Evolutionary conservation across 2,113 vertebrate genomes (phyloP).

Genomic region (Pyxicephalus adspersus): DNA sequence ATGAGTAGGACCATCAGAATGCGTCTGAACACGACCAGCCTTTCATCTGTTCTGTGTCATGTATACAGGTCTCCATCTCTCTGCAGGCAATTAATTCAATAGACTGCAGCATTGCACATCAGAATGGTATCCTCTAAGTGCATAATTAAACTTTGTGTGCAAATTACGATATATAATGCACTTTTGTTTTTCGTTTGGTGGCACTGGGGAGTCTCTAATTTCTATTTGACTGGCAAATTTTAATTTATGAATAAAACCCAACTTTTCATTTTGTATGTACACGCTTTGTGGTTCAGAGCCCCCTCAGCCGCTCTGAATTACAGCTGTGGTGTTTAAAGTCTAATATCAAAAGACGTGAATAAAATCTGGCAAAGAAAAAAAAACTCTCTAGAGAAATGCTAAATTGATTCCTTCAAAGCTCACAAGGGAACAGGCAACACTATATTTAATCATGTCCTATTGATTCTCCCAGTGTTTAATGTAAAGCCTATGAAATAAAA

Average conservation of each 20-base stretch:
- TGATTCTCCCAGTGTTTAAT: conserved; percentile 51
- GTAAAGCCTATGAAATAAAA: conserved; percentile 38
- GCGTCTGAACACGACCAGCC: no score
- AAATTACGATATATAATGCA: no score
- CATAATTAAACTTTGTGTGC: no score
- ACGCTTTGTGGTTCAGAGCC: conserved; percentile 16
- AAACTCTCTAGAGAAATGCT: conserved; percentile 29
- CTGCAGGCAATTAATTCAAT: no score
- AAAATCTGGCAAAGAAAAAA: conserved; percentile 50
- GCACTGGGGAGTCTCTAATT: no score
- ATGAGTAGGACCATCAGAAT: no score
- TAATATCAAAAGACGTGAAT: conserved; percentile 54
- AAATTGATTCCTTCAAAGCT: conserved; percentile 38
- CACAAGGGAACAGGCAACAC: conserved; percentile 9
- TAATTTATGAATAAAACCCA: neutral
- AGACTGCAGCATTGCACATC: no score
- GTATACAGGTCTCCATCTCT: no score
- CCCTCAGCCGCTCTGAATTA: conserved; percentile 2
- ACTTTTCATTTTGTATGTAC: neutral
- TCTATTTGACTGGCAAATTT: neutral
- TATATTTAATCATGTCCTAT: conserved; percentile 50
- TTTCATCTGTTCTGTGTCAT: no score
- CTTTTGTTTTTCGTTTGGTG: no score
- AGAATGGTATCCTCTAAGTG: no score
- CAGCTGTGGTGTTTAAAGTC: conserved; percentile 31